Base-by-base conservation (phyloP, 2,113 vertebrate genomes). In the Butorides virescens region DNA sequence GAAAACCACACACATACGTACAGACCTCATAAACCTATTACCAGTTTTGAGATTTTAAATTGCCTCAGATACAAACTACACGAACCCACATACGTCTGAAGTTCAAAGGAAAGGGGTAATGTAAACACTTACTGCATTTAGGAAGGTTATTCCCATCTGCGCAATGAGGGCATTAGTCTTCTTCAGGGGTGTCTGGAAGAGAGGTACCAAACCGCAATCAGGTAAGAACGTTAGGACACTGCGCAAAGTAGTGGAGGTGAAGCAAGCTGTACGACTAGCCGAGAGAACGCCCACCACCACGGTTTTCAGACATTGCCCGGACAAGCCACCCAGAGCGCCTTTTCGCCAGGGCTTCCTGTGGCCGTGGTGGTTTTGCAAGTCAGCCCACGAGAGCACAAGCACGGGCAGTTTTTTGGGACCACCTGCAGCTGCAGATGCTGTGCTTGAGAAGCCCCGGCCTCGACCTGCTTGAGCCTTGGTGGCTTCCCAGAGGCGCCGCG, bases 151-250 rank as follows among this genome's bases (percentile, higher is more conserved):
- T 52, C 99, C 99, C 87, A 98, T 99, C 46, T 99, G 99, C 10
- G 98, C 99, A 29, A 99, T 99, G 7, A 99, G 98, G 61, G 98
- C 98, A 55, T 98, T 99, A 4, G 99, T 99, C 97, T 99, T 99
- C 94, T 97, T 99, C 6, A 99, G 97, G 3, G 99, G 99, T 65
- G 96, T 99, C 99, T 99, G 96, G n/a, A 98, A 97, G 36, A 52
- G 88, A 97, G 77, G 56, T 2, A 97, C 44, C 68, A 7, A 62
- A 47, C 52, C 0, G 1, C 5, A 42, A 72, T 47, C 26, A 92
- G 61, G 71, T 13, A 39, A 42, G 36, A 32, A 4, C 0, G 0
- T 4, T 18, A 55, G 17, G 65, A 19, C 10, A 4, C 30, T 2
- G 13, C 1, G 23, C 5, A 27, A 52, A 75, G n/a, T 1, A 2